Conservation (phyloP, 2,113 vertebrate genomes). For the Butorides virescens region DNA sequence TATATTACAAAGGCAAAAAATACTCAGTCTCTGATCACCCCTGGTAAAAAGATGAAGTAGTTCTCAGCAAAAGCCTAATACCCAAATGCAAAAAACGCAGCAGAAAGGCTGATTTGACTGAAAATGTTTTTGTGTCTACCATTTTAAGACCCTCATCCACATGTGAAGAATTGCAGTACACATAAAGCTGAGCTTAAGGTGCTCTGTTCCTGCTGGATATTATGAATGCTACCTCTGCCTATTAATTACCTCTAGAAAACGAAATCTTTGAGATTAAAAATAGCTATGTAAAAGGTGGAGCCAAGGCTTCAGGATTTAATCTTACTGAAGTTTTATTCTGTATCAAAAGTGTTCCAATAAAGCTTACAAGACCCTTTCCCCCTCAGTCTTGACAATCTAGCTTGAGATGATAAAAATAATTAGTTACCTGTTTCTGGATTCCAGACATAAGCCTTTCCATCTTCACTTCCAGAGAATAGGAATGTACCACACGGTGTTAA, state of each 20-base stretch:
- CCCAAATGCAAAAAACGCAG: background rate
- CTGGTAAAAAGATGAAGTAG: background rate
- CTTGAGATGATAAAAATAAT: background rate
- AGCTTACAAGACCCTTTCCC: background rate
- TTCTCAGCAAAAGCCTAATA: background rate
- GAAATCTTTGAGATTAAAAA: background rate
- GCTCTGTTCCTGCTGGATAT: background rate
- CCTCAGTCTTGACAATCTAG: background rate
- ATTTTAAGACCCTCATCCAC: background rate
- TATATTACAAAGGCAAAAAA: background rate
- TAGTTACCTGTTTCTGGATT: constrained; percentile 91
- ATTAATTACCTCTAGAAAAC: background rate
- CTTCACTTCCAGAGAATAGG: constrained; percentile 95
- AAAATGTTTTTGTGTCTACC: background rate
- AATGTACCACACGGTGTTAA: constrained; percentile 93
- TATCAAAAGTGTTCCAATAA: background rate
- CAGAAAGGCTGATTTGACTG: background rate
- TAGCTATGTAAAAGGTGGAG: background rate
- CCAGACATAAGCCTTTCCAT: constrained; percentile 94
- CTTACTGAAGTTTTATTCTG: background rate
- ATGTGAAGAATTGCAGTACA: background rate
- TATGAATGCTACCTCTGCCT: background rate
- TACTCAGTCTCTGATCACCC: background rate
- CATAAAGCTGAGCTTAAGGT: background rate
- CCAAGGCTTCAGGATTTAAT: background rate